Evolutionary conservation across 2,888 invertebrate genomes (phyloP).

Genomic region (Diloba caeruleocephala): DNA sequence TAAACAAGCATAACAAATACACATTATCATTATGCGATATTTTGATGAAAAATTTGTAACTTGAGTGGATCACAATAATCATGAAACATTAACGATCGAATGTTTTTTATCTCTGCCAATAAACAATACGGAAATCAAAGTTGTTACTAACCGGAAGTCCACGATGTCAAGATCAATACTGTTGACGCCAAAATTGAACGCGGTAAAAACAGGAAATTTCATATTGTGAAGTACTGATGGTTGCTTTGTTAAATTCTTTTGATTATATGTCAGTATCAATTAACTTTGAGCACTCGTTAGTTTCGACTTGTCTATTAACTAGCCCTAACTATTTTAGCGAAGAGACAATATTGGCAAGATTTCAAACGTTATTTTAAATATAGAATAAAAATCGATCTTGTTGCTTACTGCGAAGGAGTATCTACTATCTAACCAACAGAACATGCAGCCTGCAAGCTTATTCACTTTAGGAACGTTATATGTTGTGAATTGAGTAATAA

Average conservation of each 20-base stretch:
- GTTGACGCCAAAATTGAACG: conserved; percentile 11
- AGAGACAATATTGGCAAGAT: conserved; percentile 68
- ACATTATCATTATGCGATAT: too few species aligned
- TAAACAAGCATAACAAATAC: too few species aligned
- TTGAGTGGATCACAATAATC: too few species aligned
- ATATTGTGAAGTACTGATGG: not conserved
- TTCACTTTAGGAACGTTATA: conserved; percentile 18
- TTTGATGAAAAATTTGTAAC: too few species aligned
- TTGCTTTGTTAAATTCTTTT: not conserved
- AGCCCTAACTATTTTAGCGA: conserved; percentile 19
- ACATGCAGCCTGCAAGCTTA: conserved; percentile 35
- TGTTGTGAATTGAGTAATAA: conserved; percentile 42
- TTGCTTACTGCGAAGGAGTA: conserved; percentile 39
- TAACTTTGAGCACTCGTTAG: not conserved
- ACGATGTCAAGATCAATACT: conserved; percentile 23
- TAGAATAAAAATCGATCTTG: conserved; percentile 66
- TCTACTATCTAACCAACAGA: conserved; percentile 25
- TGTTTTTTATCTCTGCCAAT: conserved; percentile 25
- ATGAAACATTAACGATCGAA: conserved; percentile 3
- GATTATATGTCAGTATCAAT: not conserved
- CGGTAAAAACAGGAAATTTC: conserved; percentile 6
- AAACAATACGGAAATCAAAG: conserved; percentile 1
- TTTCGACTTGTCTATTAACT: not conserved
- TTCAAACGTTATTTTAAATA: conserved; percentile 77
- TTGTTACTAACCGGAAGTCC: conserved; percentile 26